Percentiles rank a stretch among this genome's conserved stretches.
Conservation (phyloP, 2,888 invertebrate genomes). For the Megalurothrips usitatus region DNA sequence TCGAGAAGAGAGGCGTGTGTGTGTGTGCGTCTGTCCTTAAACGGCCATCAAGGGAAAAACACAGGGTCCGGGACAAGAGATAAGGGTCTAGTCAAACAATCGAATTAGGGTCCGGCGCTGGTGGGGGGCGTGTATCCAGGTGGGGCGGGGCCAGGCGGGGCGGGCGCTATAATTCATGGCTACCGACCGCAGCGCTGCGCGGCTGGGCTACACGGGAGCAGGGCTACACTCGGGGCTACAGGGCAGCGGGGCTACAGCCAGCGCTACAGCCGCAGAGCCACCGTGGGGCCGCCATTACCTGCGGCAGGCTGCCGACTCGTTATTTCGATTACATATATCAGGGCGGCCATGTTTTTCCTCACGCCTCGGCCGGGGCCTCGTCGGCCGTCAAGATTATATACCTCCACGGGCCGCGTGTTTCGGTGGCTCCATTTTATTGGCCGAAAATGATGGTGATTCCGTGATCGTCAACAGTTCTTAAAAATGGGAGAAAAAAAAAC, state of each 20-base stretch:
- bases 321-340: conserved; percentile 15
- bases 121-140: not conserved
- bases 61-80: conserved; percentile 19
- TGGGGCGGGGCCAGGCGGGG: not conserved
- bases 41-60: conserved; percentile 22
- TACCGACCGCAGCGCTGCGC: too few species aligned
- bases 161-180: not conserved
- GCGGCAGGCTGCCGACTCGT: not conserved
- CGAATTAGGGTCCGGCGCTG: not conserved
- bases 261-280: not conserved
- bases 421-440: too few species aligned
- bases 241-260: too few species aligned
- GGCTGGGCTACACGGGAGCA: too few species aligned
- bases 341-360: not conserved
- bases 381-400: not conserved
- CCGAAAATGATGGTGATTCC: too few species aligned
- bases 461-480: too few species aligned
- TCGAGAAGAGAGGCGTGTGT: not conserved
- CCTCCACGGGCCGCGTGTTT: not conserved
- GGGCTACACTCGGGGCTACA: too few species aligned
- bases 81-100: conserved; percentile 16
- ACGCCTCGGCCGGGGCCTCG: not conserved
- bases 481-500: too few species aligned
- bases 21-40: not conserved
- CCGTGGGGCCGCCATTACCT: not conserved